phyloP scores from a whole-genome alignment of 1,140 invertebrate species.

The Nasonia vitripennis region DNA sequence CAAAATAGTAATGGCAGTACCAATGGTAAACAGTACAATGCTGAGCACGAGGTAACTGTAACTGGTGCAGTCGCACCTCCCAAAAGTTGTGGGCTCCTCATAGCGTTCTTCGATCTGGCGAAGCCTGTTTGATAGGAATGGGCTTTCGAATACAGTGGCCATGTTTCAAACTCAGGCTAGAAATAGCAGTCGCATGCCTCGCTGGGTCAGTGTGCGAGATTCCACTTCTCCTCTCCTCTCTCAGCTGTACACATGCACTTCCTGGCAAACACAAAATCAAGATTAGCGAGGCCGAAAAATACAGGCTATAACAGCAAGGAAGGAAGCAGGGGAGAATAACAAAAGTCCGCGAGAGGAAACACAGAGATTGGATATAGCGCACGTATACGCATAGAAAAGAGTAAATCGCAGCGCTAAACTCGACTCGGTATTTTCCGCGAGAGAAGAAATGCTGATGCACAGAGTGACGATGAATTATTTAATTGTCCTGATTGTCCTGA shows the following conservation, averaged over 20 bases:
- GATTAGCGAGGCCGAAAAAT: background rate
- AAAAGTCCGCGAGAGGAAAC: background rate
- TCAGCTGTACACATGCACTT: conserved; percentile 1
- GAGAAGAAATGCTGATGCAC: background rate
- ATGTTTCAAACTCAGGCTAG: conserved; percentile 63
- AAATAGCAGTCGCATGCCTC: conserved; percentile 31
- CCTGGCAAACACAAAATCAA: background rate
- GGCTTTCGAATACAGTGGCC: conserved; percentile 79
- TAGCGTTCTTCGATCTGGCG: conserved; percentile 78
- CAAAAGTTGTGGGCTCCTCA: conserved; percentile 78
- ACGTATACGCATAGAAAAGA: too few species aligned
- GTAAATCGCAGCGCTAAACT: background rate
- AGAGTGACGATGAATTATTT: background rate
- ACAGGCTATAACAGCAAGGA: background rate
- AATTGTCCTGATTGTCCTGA: background rate
- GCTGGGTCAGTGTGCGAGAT: background rate
- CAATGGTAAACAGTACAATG: conserved; percentile 79
- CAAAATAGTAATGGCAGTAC: conserved; percentile 80
- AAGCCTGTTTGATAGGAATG: conserved; percentile 77
- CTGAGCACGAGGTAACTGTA: conserved; percentile 81
- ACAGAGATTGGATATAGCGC: background rate
- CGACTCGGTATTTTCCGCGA: background rate
- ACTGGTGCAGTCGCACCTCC: conserved; percentile 80
- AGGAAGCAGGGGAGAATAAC: background rate
- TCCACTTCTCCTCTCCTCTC: background rate